Evolutionary conservation across 2,113 vertebrate genomes (phyloP), one percentile per base, ranked within the genome.

Genomic region (Microtus pennsylvanicus): DNA sequence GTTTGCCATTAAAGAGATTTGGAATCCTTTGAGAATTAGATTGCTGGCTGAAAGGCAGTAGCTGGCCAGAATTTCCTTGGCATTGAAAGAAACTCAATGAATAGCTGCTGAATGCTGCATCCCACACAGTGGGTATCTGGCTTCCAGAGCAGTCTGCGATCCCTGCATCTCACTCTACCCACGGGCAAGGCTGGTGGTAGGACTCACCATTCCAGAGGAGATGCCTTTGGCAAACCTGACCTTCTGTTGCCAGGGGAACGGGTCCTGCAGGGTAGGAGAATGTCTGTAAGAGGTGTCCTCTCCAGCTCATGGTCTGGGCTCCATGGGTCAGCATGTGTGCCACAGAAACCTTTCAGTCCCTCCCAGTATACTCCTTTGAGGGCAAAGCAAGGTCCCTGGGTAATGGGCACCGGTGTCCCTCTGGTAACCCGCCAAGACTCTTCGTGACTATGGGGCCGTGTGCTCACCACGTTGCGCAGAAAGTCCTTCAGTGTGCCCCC

Each of bases 401-500:
- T 4, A 61, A 69, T n/a, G 55, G 58, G 33, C 50, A 76, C 0
- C 33, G 17, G 14, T 55, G 7, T 61, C 63, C 50, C 75, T 87
- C 52, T 42, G 89, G 87, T n/a, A 69, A 89, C 65, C 76, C 42
- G 9, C 35, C 47, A 55, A 47, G n/a, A 55, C 12, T 70, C 55
- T 42, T 11, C 17, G 24, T 35, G 70, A 45, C 45, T 7, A 0
- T 16, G n/a, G 67, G 72, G 35, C 7, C 0, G 1, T 6, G 21
- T 42, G 98, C 99, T 98, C 97, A 99, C 99, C 93, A 98, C 99
- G 77, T 98, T 99, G 97, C 99, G 99, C 93, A 99, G 99, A 87
- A 99, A 99, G 96, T 99, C 99, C 98, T 99, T 99, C 95, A 99
- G 98, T 0, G 99, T 99, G 94, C 99, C 99, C 50, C 99, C 99